A percentile compares a stretch with the other conserved stretches of the same genome.
Conservation (phyloP, 2,888 invertebrate species). For the Agonum fuliginosum region DNA sequence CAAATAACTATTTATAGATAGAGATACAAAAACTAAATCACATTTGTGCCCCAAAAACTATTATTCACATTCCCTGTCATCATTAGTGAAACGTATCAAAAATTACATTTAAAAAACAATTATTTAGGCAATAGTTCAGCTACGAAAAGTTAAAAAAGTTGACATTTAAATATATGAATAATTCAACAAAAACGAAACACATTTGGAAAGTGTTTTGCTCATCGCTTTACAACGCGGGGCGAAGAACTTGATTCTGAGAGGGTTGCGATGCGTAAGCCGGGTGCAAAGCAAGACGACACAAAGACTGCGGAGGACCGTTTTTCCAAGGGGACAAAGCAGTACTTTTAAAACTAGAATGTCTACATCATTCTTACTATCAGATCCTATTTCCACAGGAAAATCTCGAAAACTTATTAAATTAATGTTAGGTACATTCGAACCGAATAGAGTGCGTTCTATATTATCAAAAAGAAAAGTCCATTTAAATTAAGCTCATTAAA, state of each 20-base stretch:
- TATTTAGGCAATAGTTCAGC: slow-evolving; percentile 26
- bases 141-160: slow-evolving; percentile 12
- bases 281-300: too few relatives aligned
- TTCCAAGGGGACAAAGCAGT: too few relatives aligned
- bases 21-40: not conserved
- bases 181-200: slow-evolving; percentile 47
- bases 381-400: too few relatives aligned
- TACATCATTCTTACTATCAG: too few relatives aligned
- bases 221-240: not conserved
- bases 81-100: not conserved
- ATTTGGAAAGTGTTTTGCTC: slow-evolving; percentile 45
- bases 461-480: too few relatives aligned
- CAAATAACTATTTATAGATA: too few relatives aligned
- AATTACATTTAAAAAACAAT: slow-evolving; percentile 26
- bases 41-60: not conserved
- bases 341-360: too few relatives aligned
- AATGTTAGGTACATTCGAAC: too few relatives aligned
- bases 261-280: slow-evolving; percentile 11
- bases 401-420: too few relatives aligned
- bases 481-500: too few relatives aligned
- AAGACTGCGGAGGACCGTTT: too few relatives aligned
- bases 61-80: not conserved
- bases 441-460: too few relatives aligned
- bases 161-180: slow-evolving; percentile 45
- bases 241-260: not conserved